phyloP scores from a whole-genome alignment of 2,888 invertebrate genomes.

The Cryptosula pallasiana region DNA sequence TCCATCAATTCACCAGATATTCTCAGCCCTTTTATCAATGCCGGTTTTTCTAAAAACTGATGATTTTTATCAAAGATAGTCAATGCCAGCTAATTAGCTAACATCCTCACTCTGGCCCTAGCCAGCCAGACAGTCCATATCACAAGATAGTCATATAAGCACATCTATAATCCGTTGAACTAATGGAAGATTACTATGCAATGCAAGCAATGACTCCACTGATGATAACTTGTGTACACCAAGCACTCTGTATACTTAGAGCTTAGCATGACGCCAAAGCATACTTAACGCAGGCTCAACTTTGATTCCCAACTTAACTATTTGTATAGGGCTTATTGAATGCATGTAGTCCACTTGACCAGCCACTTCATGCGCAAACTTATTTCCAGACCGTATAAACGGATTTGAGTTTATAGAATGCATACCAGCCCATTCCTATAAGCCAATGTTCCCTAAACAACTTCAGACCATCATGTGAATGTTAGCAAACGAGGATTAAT shows the following conservation, averaged over 20 bases:
- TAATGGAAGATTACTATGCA: not conserved
- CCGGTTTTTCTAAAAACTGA: too few species aligned
- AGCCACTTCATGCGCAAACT: not conserved
- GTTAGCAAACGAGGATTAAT: too few species aligned
- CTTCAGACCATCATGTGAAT: too few species aligned
- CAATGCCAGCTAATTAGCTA: too few species aligned
- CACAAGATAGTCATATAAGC: not conserved
- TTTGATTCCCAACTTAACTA: not conserved
- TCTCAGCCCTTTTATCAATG: too few species aligned
- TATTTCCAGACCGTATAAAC: not conserved
- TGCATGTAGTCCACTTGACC: not conserved
- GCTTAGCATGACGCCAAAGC: not conserved
- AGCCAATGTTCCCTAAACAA: not conserved
- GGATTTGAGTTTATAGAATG: not conserved
- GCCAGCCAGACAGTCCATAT: too few species aligned
- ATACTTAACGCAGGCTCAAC: not conserved
- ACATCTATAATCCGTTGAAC: constrained; percentile 8
- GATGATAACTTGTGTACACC: constrained; percentile 19
- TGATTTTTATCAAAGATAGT: too few species aligned
- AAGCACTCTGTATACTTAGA: not conserved
- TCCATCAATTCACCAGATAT: too few species aligned
- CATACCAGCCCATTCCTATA: not conserved
- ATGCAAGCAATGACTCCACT: constrained; percentile 17
- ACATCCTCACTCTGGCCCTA: too few species aligned
- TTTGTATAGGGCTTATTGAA: not conserved